These are phyloP conservation scores for Pentamera pediparva DNA, from an alignment of 53 echinoderm and acorn worm species.

Conservation along the genomic window DNA sequence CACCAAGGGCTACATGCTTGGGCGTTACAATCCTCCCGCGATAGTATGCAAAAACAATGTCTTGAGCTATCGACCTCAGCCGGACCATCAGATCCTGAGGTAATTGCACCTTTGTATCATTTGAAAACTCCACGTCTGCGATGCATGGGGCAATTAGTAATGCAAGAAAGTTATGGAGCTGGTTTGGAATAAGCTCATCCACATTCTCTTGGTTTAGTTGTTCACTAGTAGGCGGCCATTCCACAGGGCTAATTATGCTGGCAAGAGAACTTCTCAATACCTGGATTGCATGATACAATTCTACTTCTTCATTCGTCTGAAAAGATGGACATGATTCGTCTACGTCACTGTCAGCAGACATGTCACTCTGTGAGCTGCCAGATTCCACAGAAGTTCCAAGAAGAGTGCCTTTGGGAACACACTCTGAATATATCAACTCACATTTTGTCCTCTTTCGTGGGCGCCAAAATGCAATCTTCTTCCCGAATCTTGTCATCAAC, in stretches of 20 bases:
- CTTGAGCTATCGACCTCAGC: constrained; percentile 1
- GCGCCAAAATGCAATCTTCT: background rate
- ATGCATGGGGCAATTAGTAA: background rate
- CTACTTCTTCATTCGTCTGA: background rate
- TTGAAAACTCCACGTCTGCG: background rate
- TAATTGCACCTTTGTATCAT: background rate
- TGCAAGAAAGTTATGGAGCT: background rate
- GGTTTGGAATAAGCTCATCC: background rate
- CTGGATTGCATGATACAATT: constrained; percentile 1
- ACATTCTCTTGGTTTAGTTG: background rate
- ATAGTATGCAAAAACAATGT: constrained; percentile 51
- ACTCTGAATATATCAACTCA: background rate
- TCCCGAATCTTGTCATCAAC: background rate
- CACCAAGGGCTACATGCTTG: constrained; percentile 10
- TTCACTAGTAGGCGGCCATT: background rate
- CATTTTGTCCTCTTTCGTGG: background rate
- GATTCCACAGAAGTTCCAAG: background rate
- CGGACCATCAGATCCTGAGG: background rate
- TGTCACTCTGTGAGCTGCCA: background rate
- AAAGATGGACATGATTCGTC: background rate
- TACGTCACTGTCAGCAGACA: background rate
- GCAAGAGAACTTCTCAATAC: background rate
- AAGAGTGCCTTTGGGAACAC: background rate
- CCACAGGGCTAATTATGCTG: background rate
- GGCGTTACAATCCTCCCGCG: constrained; percentile 45